These are phyloP conservation scores for Diarsia rubi DNA, from an alignment of 2,888 invertebrate species.

Conservation along the genomic window DNA sequence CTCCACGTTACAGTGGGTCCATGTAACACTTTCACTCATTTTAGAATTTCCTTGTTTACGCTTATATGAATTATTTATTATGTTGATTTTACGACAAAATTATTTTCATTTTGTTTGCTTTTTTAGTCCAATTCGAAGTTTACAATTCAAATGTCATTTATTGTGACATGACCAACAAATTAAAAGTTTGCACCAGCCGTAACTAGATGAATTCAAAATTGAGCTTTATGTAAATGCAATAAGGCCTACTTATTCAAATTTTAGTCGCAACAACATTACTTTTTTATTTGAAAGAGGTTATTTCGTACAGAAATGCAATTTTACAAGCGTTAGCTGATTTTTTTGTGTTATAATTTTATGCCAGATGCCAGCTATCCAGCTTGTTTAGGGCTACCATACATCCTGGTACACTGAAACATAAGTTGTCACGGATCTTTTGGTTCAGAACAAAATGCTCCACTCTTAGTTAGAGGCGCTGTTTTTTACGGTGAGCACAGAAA, in stretches of 20 bases:
- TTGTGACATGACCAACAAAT: conserved; percentile 1
- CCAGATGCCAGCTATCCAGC: not conserved
- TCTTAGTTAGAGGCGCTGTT: too few species aligned
- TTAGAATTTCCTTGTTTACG: not conserved
- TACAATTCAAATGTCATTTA: conserved; percentile 15
- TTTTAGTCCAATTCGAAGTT: not conserved
- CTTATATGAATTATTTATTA: not conserved
- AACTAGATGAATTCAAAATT: not conserved
- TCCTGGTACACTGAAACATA: too few species aligned
- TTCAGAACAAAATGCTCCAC: too few species aligned
- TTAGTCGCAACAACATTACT: not conserved
- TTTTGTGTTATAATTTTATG: not conserved
- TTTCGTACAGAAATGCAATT: conserved; percentile 26
- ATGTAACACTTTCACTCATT: conserved; percentile 44
- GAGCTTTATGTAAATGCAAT: rapidly evolving
- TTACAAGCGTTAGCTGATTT: not conserved
- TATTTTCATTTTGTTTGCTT: conserved; percentile 8
- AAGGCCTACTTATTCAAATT: not conserved
- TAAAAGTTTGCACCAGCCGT: not conserved
- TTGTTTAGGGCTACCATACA: not conserved
- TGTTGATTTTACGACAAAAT: not conserved
- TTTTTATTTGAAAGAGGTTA: conserved; percentile 20
- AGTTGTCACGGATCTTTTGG: too few species aligned
- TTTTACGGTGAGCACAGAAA: too few species aligned
- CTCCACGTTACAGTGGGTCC: conserved; percentile 1